Base-by-base conservation (phyloP, 2,797 vertebrate species). In the Benthosema pterotum region DNA sequence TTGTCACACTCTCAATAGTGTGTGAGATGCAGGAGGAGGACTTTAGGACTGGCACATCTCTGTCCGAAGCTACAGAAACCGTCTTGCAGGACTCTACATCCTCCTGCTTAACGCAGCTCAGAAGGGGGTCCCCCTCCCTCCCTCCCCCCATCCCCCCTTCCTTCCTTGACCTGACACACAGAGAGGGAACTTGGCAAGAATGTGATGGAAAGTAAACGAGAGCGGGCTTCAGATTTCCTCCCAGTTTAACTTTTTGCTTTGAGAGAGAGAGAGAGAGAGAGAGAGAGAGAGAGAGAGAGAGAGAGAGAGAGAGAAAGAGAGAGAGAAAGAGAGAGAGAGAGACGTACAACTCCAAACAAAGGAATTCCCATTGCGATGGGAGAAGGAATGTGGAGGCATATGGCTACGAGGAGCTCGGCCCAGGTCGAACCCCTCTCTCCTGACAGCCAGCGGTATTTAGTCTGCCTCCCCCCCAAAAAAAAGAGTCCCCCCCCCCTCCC, bases 341-440 rank as follows among this genome's bases (percentile, higher is more conserved):
- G 67, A 28, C 63, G 72, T 79, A 72, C 74, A 59, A 77, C 73
- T 88, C 77, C 76, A 85, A 81, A 88, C 88, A 87, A 90, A 91
- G 78, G 83, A 91, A 92, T 88, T 88, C 86, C 90, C 88, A 82
- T 50, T 87, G 85, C 78, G 61, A 81, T 71, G 69, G 77, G 64
- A 64, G 82, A 78, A 89, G 71, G 86, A 91, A 92, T 91, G 89
- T 86, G 80, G 75, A 87, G 79, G 80, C 86, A 88, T 79, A 75
- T 82, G 80, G 74, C 71, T 80, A 47, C 71, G 72, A 79, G 77
- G 79, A 75, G n/a, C 67, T 25, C 71, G 72, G 78, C 77, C 83
- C 79, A 84, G 74, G 77, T 86, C 70, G 68, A 84, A 81, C 59
- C 80, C 68, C 77, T 79, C 80, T 67, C 77, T 79, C 32, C 32